These are phyloP conservation scores for Onychorhynchus coronatus DNA, from an alignment of 2,113 vertebrate genomes.

Conservation along the genomic window DNA sequence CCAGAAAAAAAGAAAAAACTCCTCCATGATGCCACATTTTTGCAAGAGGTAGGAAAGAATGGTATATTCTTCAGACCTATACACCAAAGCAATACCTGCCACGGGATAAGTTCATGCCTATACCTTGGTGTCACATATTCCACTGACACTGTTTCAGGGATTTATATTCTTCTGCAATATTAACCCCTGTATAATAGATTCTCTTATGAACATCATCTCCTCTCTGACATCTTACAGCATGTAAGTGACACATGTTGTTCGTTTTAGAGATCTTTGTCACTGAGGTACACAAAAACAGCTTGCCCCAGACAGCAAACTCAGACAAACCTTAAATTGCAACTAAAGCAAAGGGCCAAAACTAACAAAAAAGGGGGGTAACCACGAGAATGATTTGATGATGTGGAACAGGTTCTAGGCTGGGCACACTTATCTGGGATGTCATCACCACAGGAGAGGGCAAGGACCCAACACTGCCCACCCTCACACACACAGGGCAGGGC, in stretches of 20 bases:
- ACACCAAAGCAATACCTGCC: not conserved
- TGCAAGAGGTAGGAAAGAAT: not conserved
- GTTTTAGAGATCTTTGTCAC: not conserved
- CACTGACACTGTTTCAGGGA: not conserved
- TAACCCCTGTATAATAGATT: rapidly evolving
- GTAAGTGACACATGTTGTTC: not conserved
- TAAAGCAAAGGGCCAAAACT: not conserved
- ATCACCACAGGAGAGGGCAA: too few relatives aligned
- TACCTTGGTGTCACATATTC: not conserved
- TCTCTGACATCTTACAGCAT: not conserved
- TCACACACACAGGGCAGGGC: not conserved
- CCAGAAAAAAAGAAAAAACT: not conserved
- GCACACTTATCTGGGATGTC: not conserved
- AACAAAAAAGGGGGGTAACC: too few relatives aligned
- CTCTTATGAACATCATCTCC: not conserved
- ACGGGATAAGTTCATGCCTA: rapidly evolving
- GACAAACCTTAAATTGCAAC: not conserved
- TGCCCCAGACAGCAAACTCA: not conserved
- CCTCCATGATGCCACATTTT: rapidly evolving
- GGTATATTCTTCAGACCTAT: not conserved
- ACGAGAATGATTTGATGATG: not conserved
- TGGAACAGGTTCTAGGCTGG: not conserved
- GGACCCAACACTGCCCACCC: not conserved
- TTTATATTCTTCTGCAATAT: not conserved
- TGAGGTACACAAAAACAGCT: not conserved